A percentile compares a stretch with the other conserved stretches of the same genome.
phyloP scores from a whole-genome alignment of 2,797 vertebrate species.

The Myiotriccus ornatus region DNA sequence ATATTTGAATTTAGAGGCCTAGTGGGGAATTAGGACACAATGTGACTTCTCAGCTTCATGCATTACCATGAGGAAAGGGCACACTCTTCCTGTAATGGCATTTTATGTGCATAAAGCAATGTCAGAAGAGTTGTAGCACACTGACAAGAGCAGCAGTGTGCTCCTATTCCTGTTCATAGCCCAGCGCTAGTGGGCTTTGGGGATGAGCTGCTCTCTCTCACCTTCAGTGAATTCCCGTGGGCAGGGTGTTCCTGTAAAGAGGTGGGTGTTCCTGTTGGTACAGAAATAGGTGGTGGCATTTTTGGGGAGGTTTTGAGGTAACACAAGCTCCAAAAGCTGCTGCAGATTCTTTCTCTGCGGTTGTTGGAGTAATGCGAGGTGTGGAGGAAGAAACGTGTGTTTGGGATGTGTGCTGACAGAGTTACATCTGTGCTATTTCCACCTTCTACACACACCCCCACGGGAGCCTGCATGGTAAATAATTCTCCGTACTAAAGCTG shows the following conservation, averaged over 20 bases:
- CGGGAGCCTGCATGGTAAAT: not conserved
- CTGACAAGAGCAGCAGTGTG: not conserved
- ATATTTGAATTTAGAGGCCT: not conserved
- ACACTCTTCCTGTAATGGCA: not conserved
- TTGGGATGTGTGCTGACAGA: slow-evolving; percentile 18
- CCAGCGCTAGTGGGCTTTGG: not conserved
- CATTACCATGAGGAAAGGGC: not conserved
- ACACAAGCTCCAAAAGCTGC: not conserved
- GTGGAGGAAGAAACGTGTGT: slow-evolving; percentile 5
- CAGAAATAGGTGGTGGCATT: not conserved
- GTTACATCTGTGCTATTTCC: not conserved
- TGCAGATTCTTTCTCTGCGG: not conserved
- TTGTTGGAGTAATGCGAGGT: slow-evolving; percentile 1
- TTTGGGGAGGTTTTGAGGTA: not conserved
- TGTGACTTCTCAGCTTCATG: not conserved
- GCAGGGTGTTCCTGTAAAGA: not conserved
- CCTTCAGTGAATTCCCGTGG: not conserved
- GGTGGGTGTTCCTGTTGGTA: not conserved
- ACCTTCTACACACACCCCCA: not conserved
- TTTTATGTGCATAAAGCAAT: not conserved
- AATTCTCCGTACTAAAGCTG: slow-evolving; percentile 12
- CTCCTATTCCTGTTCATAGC: not conserved
- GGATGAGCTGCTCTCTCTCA: not conserved
- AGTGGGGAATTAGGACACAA: not conserved
- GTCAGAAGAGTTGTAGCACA: not conserved